These are phyloP conservation scores for Enhydra lutris DNA, from an alignment of 2,113 vertebrate species.

Conservation along the genomic window DNA sequence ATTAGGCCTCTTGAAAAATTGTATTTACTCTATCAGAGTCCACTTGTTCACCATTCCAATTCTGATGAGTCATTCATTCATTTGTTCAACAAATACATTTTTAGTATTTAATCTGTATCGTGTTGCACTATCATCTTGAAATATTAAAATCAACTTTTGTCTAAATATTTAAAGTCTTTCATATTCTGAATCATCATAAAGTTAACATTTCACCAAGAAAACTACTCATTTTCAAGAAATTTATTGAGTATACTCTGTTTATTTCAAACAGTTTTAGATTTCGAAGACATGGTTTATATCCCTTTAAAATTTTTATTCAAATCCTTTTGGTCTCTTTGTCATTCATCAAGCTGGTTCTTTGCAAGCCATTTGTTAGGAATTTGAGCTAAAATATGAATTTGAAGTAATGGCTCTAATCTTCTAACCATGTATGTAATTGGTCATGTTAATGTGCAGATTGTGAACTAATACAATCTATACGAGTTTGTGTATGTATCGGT, in stretches of 20 bases:
- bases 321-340: background rate
- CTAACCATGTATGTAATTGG: background rate
- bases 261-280: background rate
- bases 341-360: background rate
- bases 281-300: background rate
- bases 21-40: background rate
- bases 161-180: background rate
- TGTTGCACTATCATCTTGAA: background rate
- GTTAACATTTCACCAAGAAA: background rate
- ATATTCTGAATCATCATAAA: background rate
- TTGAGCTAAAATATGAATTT: background rate
- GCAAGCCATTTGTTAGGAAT: background rate
- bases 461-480: background rate
- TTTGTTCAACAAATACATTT: background rate
- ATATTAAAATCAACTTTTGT: background rate
- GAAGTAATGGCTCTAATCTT: background rate
- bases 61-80: background rate
- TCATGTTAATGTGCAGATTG: background rate
- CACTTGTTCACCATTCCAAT: background rate
- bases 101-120: background rate
- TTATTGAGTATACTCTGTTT: background rate
- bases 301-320: background rate
- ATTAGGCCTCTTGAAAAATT: background rate
- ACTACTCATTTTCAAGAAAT: background rate
- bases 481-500: background rate